A percentile compares a stretch with the other conserved stretches of the same genome.
phyloP scores from a whole-genome alignment of 92 coral and sea anemone genomes.

The Montipora capitata region DNA sequence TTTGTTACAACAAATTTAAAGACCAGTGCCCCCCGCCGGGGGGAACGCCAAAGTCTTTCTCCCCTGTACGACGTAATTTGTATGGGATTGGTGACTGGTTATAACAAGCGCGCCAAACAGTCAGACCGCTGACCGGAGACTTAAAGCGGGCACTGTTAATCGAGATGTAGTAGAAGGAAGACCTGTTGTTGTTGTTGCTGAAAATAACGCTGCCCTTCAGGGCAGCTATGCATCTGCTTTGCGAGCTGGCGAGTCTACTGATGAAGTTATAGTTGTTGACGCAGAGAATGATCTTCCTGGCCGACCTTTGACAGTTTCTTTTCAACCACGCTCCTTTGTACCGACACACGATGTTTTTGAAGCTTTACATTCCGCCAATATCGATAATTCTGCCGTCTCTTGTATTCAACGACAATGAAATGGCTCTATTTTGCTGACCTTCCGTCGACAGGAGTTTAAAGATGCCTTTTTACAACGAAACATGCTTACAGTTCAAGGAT shows the following conservation, averaged over 20 bases:
- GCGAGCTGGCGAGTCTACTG: rapidly evolving
- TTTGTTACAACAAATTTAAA: no score
- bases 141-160: no score
- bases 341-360: neutral
- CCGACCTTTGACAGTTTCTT: neutral
- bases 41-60: no score
- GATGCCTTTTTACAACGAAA: neutral
- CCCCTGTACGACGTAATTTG: no score
- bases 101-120: no score
- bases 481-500: neutral
- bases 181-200: no score
- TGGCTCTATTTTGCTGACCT: neutral
- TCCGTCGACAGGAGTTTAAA: neutral
- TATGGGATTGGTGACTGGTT: no score
- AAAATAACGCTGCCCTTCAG: no score
- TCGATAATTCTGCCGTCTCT: neutral
- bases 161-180: no score
- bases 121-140: no score
- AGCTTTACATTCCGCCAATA: neutral
- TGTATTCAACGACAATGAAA: neutral
- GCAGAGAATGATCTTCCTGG: neutral
- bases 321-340: neutral
- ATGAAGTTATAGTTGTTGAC: neutral
- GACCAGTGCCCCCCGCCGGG: no score
- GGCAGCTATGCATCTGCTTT: no score